phyloP scores from a whole-genome alignment of 2,797 vertebrate genomes.

The Rousettus madagascariensis region DNA sequence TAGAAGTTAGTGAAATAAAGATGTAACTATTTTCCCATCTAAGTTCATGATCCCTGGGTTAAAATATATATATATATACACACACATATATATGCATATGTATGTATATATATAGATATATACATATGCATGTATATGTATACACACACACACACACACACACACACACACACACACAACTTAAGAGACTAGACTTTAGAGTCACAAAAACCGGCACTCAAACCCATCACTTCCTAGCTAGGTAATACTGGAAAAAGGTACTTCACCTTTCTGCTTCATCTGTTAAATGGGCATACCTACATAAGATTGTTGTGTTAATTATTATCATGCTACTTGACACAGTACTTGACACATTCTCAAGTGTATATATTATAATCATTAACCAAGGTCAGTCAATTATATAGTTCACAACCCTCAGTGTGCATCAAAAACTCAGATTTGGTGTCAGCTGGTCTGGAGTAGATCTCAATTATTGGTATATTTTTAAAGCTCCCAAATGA shows the following conservation, averaged over 20 bases:
- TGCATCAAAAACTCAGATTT: not conserved
- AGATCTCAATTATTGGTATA: not conserved
- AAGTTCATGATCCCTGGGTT: not conserved
- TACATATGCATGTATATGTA: no score
- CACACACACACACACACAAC: no score
- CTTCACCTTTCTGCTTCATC: not conserved
- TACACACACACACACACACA: no score
- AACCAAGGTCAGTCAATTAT: not conserved
- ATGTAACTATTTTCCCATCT: not conserved
- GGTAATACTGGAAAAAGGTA: not conserved
- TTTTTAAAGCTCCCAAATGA: slow-evolving; percentile 33
- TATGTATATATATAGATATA: no score
- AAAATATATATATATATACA: not conserved
- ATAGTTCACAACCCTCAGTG: not conserved
- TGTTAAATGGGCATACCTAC: not conserved
- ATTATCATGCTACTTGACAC: not conserved
- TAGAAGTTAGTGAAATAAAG: slow-evolving; percentile 27
- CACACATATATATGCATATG: no score
- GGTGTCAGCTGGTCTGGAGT: not conserved
- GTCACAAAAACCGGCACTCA: slow-evolving; percentile 13
- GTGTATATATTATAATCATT: not conserved
- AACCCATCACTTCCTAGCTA: not conserved
- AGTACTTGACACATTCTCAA: slow-evolving; percentile 21
- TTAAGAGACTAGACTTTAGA: not conserved
- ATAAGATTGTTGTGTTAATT: not conserved